Evolutionary conservation across 2,797 vertebrate genomes (phyloP).

Genomic region (Sebastolobus alascanus): DNA sequence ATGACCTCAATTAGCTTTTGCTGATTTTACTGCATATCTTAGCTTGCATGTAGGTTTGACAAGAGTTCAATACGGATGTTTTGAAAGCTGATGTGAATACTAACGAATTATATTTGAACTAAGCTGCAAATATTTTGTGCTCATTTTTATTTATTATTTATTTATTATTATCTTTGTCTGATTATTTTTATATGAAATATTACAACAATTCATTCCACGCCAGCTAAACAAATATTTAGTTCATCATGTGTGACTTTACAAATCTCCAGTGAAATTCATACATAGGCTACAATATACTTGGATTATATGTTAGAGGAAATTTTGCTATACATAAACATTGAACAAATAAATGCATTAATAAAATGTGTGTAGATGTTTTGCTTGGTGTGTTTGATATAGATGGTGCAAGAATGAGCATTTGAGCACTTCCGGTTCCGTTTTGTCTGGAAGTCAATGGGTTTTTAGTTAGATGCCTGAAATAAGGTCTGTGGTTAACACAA

Average conservation of each 20-base stretch:
- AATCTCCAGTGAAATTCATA: not conserved
- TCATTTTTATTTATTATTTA: too few relatives aligned
- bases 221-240: not conserved
- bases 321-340: not conserved
- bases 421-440: fast-evolving
- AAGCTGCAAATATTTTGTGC: not conserved
- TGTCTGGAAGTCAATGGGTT: too few relatives aligned
- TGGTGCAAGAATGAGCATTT: too few relatives aligned
- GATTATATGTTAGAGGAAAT: not conserved
- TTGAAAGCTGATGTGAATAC: not conserved
- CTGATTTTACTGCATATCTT: not conserved
- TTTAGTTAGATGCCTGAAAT: too few relatives aligned
- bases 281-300: not conserved
- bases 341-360: not conserved
- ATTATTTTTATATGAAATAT: not conserved
- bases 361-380: not conserved
- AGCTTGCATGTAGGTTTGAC: not conserved
- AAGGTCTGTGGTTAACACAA: too few relatives aligned
- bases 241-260: not conserved
- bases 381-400: not conserved
- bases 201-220: not conserved
- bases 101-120: not conserved
- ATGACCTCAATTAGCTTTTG: not conserved
- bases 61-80: not conserved
- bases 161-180: not conserved